phyloP scores from a whole-genome alignment of 2,888 invertebrate genomes.

The Caenorhabditis sp. region DNA sequence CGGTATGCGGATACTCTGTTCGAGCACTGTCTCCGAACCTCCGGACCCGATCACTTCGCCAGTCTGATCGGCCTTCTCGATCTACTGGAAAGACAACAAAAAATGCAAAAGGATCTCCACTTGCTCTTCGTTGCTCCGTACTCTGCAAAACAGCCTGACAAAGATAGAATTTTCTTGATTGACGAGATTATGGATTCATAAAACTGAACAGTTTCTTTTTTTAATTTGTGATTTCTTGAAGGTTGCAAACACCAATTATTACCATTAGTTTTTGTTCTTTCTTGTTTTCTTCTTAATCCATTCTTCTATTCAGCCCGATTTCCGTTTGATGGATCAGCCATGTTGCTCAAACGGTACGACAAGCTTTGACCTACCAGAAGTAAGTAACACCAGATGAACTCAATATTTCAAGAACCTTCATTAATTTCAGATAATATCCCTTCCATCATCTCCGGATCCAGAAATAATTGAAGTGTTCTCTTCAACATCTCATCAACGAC shows the following conservation, averaged over 20 bases:
- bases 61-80: constrained; percentile 33
- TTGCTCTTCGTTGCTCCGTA: constrained; percentile 31
- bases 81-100: constrained; percentile 38
- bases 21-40: constrained; percentile 39
- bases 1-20: constrained; percentile 24
- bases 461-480: neutral
- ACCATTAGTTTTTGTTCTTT: neutral
- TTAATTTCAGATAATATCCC: neutral
- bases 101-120: constrained; percentile 47
- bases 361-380: neutral
- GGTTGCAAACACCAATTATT: neutral
- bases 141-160: constrained; percentile 10
- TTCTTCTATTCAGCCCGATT: no score
- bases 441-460: neutral
- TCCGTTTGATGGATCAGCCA: neutral
- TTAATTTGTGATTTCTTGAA: neutral
- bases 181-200: constrained; percentile 38
- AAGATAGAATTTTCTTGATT: constrained; percentile 19
- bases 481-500: neutral
- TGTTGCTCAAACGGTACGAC: neutral
- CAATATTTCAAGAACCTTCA: neutral
- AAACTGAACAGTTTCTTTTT: neutral
- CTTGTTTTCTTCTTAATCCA: neutral
- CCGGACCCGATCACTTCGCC: constrained; percentile 37
- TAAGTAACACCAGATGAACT: neutral